Evolutionary conservation across 2,797 vertebrate species (phyloP).

Genomic region (Danio kyathit): DNA sequence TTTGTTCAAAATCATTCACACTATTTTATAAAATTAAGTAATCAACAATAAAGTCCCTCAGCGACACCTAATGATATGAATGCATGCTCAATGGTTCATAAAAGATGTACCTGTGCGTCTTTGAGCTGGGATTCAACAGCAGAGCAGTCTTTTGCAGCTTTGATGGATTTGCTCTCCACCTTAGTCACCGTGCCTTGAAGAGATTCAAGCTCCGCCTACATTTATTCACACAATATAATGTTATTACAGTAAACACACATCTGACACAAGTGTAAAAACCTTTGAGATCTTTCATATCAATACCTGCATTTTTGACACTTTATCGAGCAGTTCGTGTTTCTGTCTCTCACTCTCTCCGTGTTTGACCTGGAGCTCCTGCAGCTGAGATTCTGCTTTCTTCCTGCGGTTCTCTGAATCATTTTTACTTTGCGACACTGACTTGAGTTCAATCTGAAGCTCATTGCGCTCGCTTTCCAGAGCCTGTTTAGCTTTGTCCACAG

Average conservation of each 20-base stretch:
- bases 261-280: not conserved
- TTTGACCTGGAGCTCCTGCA: slow-evolving; percentile 93
- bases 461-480: slow-evolving; percentile 89
- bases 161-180: slow-evolving; percentile 92
- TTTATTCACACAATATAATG: not conserved
- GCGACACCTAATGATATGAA: not conserved
- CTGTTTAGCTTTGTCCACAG: slow-evolving; percentile 93
- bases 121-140: slow-evolving; percentile 90
- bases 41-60: not conserved
- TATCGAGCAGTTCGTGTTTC: slow-evolving; percentile 84
- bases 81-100: not conserved
- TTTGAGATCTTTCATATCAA: not conserved
- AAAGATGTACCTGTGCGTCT: slow-evolving; percentile 86
- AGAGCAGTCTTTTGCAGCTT: slow-evolving; percentile 89
- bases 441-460: slow-evolving; percentile 91
- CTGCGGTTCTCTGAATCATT: slow-evolving; percentile 91
- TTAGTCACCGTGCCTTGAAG: slow-evolving; percentile 85
- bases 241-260: too few relatives aligned
- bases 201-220: slow-evolving; percentile 89
- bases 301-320: slow-evolving; percentile 91
- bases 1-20: too few relatives aligned
- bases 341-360: slow-evolving; percentile 86
- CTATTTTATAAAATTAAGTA: too few relatives aligned
- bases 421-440: slow-evolving; percentile 89
- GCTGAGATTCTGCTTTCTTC: slow-evolving; percentile 92